Percentiles rank a stretch among this genome's conserved stretches.
phyloP scores from a whole-genome alignment of 2,113 vertebrate genomes.

The Zapornia atra region DNA sequence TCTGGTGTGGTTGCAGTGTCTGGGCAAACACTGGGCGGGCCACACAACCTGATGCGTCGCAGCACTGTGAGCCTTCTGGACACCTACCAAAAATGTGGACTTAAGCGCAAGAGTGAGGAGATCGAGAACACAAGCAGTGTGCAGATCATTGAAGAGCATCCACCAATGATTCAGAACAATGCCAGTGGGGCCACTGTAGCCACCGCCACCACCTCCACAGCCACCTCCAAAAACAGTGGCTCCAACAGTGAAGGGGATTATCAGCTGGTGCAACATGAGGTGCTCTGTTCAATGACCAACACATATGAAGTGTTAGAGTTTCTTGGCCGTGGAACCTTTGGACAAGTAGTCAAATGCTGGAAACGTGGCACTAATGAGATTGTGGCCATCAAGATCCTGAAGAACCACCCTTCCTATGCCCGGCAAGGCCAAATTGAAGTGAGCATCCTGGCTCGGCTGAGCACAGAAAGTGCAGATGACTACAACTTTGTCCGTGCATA shows the following conservation, averaged over 20 bases:
- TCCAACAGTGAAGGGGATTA: constrained; percentile 98
- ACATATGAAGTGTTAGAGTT: constrained; percentile 97
- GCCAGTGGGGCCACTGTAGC: constrained; percentile 89
- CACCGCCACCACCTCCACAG: constrained; percentile 88
- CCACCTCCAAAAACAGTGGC: constrained; percentile 95
- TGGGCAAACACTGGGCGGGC: constrained; percentile 86
- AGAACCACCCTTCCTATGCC: constrained; percentile 97
- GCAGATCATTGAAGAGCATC: constrained; percentile 95
- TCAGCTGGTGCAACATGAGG: constrained; percentile 97
- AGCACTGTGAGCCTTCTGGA: constrained; percentile 98
- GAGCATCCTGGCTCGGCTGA: constrained; percentile 96
- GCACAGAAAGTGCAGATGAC: constrained; percentile 96
- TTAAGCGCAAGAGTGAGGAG: constrained; percentile 99
- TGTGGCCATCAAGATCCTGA: constrained; percentile 98
- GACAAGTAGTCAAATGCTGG: constrained; percentile 99
- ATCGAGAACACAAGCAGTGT: constrained; percentile 95
- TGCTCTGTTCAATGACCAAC: constrained; percentile 99
- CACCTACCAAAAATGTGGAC: constrained; percentile 99
- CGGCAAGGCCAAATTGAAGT: constrained; percentile 98
- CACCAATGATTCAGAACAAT: constrained; percentile 93
- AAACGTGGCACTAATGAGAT: constrained; percentile 98
- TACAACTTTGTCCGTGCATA: constrained; percentile 98
- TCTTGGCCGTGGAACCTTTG: constrained; percentile 94
- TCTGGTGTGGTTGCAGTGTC: constrained; percentile 81
- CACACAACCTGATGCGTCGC: constrained; percentile 97